These are phyloP conservation scores for Deroplatys truncata DNA, from an alignment of 2,888 invertebrate species.

Conservation along the genomic window DNA sequence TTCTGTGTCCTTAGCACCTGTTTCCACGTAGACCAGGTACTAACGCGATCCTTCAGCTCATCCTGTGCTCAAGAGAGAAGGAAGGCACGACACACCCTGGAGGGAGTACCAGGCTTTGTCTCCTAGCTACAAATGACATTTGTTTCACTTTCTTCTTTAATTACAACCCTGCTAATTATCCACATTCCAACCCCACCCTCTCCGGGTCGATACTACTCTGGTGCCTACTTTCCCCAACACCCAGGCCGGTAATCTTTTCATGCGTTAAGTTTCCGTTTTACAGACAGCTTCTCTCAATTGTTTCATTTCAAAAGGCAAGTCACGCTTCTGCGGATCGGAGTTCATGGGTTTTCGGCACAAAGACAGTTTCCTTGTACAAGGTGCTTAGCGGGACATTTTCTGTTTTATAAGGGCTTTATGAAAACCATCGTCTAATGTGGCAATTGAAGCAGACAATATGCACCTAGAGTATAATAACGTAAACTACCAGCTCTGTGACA, in stretches of 20 bases:
- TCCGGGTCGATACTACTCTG: too few species aligned
- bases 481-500: too few species aligned
- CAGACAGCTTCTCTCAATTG: background rate
- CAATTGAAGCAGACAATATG: too few species aligned
- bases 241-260: background rate
- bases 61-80: too few species aligned
- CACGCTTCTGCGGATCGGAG: background rate
- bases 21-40: too few species aligned
- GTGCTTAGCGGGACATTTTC: too few species aligned
- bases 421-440: too few species aligned
- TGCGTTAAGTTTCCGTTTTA: background rate
- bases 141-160: background rate
- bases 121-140: background rate
- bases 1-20: too few species aligned
- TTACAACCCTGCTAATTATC: background rate
- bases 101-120: background rate
- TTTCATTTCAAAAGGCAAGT: background rate
- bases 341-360: background rate
- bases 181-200: background rate
- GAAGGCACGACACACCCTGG: too few species aligned
- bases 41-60: background rate
- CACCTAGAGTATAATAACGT: too few species aligned
- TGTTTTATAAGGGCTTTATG: too few species aligned
- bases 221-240: background rate
- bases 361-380: background rate